phyloP scores from a whole-genome alignment of 1,140 invertebrate genomes.

The Scylla paramamosain region DNA sequence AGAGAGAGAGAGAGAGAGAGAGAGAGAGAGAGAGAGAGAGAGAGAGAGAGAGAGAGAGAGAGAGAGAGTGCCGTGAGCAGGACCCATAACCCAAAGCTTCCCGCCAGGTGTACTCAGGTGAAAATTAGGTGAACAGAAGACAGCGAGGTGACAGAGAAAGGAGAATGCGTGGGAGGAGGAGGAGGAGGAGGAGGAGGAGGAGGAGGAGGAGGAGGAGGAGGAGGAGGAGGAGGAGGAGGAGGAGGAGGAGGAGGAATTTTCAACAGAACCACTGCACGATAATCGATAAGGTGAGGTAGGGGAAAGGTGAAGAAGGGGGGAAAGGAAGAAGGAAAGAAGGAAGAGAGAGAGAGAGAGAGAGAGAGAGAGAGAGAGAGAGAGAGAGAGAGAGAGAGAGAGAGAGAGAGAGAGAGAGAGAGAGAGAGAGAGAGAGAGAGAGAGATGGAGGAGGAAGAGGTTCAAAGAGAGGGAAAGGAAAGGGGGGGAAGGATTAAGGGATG shows the following conservation, averaged over 20 bases:
- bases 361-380: background rate
- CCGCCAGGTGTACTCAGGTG: too few species aligned
- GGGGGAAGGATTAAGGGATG: too few species aligned
- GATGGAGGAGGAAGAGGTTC: too few species aligned
- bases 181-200: too few species aligned
- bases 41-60: too few species aligned
- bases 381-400: background rate
- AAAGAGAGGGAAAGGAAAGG: background rate
- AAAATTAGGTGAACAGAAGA: too few species aligned
- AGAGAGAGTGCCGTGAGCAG: too few species aligned
- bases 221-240: background rate
- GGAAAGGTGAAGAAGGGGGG: background rate
- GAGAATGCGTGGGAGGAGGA: too few species aligned
- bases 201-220: too few species aligned
- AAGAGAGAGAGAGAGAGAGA: background rate
- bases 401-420: background rate
- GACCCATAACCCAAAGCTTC: too few species aligned
- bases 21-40: background rate
- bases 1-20: background rate
- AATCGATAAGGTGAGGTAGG: background rate
- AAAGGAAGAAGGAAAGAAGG: background rate
- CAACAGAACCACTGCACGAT: too few species aligned
- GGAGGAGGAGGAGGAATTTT: background rate
- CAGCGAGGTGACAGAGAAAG: too few species aligned
- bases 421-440: background rate